These are phyloP conservation scores for Suncus etruscus DNA, from an alignment of 2,113 vertebrate species.

Conservation along the genomic window DNA sequence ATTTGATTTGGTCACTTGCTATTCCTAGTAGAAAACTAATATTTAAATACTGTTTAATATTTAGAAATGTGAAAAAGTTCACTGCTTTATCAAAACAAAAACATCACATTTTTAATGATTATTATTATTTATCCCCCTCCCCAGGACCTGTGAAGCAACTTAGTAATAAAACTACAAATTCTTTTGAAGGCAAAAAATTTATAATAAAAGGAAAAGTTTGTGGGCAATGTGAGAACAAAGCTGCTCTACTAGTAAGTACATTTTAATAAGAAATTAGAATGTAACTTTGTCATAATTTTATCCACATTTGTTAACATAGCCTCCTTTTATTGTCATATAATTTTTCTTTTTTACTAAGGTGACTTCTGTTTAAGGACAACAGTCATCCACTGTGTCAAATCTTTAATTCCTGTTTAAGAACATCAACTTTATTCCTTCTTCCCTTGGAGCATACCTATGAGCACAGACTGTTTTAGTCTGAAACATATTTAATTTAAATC, in stretches of 20 bases:
- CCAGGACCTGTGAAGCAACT: conserved; percentile 81
- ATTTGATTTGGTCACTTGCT: neutral
- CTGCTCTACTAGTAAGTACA: conserved; percentile 87
- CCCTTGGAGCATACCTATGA: neutral
- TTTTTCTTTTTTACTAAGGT: neutral
- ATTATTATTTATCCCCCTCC: conserved; percentile 12
- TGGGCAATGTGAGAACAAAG: conserved; percentile 88
- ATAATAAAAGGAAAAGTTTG: conserved; percentile 83
- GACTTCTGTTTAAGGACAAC: neutral
- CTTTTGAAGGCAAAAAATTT: conserved; percentile 74
- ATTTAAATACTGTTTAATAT: neutral
- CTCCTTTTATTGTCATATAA: neutral
- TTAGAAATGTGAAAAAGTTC: neutral
- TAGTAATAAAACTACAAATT: conserved; percentile 64
- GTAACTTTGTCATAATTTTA: neutral
- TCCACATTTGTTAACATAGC: rapidly evolving
- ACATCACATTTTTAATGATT: neutral
- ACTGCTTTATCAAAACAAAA: conserved; percentile 21
- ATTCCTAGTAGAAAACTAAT: neutral
- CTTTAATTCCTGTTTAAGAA: neutral
- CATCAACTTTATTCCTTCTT: neutral
- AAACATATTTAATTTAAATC: too few relatives aligned
- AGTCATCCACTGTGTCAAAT: rapidly evolving
- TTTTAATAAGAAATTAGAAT: rapidly evolving
- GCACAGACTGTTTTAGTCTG: too few relatives aligned